phyloP scores from a whole-genome alignment of 2,888 invertebrate species.

The Nasonovia ribisnigri region DNA sequence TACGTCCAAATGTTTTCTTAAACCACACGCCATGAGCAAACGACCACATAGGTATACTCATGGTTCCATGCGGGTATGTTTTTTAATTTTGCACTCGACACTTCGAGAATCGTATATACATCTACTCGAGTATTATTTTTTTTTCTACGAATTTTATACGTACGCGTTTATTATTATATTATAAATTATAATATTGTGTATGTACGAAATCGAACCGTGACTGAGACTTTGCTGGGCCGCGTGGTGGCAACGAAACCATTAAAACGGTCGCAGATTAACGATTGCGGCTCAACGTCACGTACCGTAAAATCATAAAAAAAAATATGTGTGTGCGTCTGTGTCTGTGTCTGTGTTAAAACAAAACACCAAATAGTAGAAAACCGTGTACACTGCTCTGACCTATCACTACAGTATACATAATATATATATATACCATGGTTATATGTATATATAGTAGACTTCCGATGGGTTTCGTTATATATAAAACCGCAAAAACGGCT shows the following conservation, averaged over 20 bases:
- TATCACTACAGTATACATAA: not conserved
- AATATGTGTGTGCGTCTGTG: not conserved
- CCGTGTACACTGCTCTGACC: not conserved
- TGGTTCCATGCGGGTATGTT: not conserved
- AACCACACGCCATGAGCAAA: too few species aligned
- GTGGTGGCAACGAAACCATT: constrained; percentile 59
- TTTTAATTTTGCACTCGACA: not conserved
- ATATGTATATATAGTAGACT: not conserved
- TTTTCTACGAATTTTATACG: too few species aligned
- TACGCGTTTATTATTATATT: not conserved
- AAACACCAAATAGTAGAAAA: constrained; percentile 38
- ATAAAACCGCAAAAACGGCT: not conserved
- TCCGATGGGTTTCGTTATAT: constrained; percentile 31
- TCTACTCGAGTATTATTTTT: not conserved
- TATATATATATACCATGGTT: too few species aligned
- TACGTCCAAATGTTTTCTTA: not conserved
- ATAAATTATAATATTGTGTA: not conserved
- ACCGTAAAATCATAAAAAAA: constrained; percentile 63
- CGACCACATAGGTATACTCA: not conserved
- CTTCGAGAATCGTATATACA: not conserved
- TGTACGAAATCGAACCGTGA: constrained; percentile 57
- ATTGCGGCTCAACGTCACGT: constrained; percentile 60
- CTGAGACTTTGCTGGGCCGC: constrained; percentile 42
- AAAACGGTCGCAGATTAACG: constrained; percentile 64
- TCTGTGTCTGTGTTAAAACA: constrained; percentile 27